Conservation (phyloP, 2,888 invertebrate species). For the Hyles lineata region DNA sequence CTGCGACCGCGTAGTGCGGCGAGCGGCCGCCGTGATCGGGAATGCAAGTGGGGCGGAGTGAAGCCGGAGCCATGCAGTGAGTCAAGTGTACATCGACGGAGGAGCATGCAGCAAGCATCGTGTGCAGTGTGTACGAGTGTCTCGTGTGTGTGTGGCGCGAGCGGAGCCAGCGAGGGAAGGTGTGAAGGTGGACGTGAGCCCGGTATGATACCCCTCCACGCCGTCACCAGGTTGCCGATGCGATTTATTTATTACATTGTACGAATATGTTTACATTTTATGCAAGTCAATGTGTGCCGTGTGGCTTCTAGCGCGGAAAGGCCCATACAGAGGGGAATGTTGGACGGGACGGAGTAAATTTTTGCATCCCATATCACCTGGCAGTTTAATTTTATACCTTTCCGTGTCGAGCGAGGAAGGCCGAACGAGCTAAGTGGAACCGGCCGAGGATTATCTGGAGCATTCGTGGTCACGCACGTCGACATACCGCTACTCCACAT, state of each 20-base stretch:
- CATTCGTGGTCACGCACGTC: constrained; percentile 83
- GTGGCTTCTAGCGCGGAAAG: constrained; percentile 62
- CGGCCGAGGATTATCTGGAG: constrained; percentile 82
- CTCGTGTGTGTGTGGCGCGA: constrained; percentile 78
- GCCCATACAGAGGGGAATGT: constrained; percentile 70
- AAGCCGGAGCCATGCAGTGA: constrained; percentile 81
- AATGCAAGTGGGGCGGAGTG: constrained; percentile 79
- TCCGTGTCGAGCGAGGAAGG: constrained; percentile 84
- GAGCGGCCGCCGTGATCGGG: constrained; percentile 80
- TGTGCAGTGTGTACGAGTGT: constrained; percentile 62
- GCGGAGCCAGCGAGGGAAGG: constrained; percentile 81
- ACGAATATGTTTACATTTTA: no score
- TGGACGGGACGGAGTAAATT: constrained; percentile 76
- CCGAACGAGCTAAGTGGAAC: constrained; percentile 83
- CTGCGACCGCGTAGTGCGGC: constrained; percentile 64
- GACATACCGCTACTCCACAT: constrained; percentile 83
- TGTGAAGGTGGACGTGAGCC: constrained; percentile 50
- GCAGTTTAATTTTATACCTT: constrained; percentile 84
- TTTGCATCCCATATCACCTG: constrained; percentile 85
- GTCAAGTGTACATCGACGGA: constrained; percentile 72
- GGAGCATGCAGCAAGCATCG: constrained; percentile 78
- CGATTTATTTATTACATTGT: background rate
- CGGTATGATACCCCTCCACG: constrained; percentile 69
- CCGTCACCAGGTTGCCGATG: constrained; percentile 44
- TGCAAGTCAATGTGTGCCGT: no score